Conservation (phyloP, 2,888 invertebrate genomes). For the Formica aserva region DNA sequence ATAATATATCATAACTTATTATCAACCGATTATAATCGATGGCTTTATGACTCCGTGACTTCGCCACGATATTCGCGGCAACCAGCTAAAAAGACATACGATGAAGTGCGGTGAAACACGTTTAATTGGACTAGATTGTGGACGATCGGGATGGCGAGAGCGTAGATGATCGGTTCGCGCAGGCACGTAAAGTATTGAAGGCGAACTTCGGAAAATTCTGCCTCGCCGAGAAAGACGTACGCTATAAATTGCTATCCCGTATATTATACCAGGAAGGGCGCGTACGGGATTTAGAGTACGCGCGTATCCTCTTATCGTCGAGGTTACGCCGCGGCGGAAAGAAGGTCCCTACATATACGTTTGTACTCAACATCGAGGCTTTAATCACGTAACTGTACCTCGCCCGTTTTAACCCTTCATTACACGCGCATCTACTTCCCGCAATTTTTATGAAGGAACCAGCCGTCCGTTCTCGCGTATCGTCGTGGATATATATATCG, state of each 20-base stretch:
- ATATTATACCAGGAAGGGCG: conserved; percentile 61
- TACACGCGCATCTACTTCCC: conserved; percentile 61
- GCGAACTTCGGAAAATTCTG: conserved; percentile 70
- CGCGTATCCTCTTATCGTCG: conserved; percentile 70
- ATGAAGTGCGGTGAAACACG: conserved; percentile 62
- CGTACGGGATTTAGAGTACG: conserved; percentile 68
- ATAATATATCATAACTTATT: conserved; percentile 63
- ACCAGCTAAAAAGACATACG: conserved; percentile 39
- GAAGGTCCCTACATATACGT: conserved; percentile 55
- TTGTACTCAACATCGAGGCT: conserved; percentile 43
- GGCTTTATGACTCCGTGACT: conserved; percentile 57
- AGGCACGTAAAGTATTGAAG: conserved; percentile 70
- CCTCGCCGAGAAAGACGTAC: conserved; percentile 35
- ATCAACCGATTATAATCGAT: conserved; percentile 71
- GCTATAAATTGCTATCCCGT: conserved; percentile 64
- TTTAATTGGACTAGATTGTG: conserved; percentile 65
- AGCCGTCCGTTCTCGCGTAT: conserved; percentile 3
- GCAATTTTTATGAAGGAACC: conserved; percentile 36
- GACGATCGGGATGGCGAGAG: conserved; percentile 49
- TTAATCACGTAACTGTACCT: conserved; percentile 64
- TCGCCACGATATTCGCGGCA: conserved; percentile 49
- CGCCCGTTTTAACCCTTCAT: conserved; percentile 64
- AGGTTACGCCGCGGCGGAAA: conserved; percentile 66
- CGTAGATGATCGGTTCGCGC: conserved; percentile 71
- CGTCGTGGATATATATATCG: conserved; percentile 4